Evolutionary conservation across 2,888 invertebrate species (phyloP).

Genomic region (Calameuta filiformis): DNA sequence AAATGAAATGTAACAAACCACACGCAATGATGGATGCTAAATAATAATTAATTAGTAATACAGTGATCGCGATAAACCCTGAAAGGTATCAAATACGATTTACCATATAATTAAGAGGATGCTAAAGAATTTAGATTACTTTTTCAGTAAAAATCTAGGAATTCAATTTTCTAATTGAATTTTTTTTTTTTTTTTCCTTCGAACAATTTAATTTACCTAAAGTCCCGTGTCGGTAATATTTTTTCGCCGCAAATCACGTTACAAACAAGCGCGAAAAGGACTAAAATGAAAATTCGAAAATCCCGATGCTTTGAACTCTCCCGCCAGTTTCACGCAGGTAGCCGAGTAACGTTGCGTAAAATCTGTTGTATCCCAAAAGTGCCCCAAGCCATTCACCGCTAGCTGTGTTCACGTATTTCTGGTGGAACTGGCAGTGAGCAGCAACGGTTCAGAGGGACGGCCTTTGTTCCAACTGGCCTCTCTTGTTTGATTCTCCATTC

Average conservation of each 20-base stretch:
- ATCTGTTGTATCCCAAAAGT: not conserved
- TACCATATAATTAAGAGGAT: not conserved
- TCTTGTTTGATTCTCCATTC: slow-evolving; percentile 8
- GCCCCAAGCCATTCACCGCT: not conserved
- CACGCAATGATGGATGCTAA: not conserved
- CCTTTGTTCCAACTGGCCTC: slow-evolving; percentile 5
- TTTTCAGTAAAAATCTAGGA: not conserved
- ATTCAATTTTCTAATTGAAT: no score
- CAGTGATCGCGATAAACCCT: not conserved
- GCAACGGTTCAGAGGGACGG: not conserved
- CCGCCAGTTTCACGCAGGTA: not conserved
- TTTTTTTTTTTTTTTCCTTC: not conserved
- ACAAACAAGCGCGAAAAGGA: no score
- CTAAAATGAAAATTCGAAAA: not conserved
- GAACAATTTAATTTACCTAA: not conserved
- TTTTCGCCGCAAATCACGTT: no score
- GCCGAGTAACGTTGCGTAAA: not conserved
- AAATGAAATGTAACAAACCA: not conserved
- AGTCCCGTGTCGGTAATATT: not conserved
- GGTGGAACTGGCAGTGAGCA: not conserved
- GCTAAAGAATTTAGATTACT: not conserved
- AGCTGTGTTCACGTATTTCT: not conserved
- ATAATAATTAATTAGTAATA: not conserved
- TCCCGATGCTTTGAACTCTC: not conserved
- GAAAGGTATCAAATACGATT: not conserved